Evolutionary conservation across 2,113 vertebrate genomes (phyloP), one percentile per base, ranked within the genome.

Genomic region (Actinemys pallida): DNA sequence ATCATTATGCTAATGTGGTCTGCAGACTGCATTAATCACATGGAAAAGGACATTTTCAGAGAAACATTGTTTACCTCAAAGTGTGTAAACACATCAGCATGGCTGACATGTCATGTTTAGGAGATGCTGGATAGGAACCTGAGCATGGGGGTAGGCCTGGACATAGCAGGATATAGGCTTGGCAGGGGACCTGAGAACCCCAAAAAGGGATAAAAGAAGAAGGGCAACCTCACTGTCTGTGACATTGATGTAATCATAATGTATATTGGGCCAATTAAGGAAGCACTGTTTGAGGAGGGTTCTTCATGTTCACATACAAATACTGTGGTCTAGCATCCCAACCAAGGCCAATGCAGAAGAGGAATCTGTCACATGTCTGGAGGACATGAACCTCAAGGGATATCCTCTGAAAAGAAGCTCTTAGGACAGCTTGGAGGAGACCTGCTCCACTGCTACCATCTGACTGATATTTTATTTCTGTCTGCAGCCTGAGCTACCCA

Each of bases 271-370:
- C 20, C 5, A 45, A 12, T 14, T 69, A 53, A 76, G 25, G 29
- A 88, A 2, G 17, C 31, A 29, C 12, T 52, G 0, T 56, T 91
- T 87, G 35, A 85, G 0, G 0, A 59, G n/a, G 19, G 19, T 79
- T 24, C 14, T 52, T 35, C 7, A 87, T 86, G 84, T 2, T 78
- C 1, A 0, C 52, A 8, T 82, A 59, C 10, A 59, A 59, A 59
- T 59, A 59, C 25, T 59, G 10, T 13, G 10, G 25, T 27, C 56
- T 59, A 59, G 56, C 56, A 59, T 29, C 56, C 25, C 56, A 59
- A 11, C 56, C 56, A 59, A 27, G 25, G 24, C 25, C 25, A 59
- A 59, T 12, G 27, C 10, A 59, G 56, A 59, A 56, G 22, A 25
- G 24, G 56, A 59, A 59, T 59, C 27, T 27, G 25, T 59, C 5